Conservation (phyloP, 2,113 vertebrate species). For the Microcebus murinus region DNA sequence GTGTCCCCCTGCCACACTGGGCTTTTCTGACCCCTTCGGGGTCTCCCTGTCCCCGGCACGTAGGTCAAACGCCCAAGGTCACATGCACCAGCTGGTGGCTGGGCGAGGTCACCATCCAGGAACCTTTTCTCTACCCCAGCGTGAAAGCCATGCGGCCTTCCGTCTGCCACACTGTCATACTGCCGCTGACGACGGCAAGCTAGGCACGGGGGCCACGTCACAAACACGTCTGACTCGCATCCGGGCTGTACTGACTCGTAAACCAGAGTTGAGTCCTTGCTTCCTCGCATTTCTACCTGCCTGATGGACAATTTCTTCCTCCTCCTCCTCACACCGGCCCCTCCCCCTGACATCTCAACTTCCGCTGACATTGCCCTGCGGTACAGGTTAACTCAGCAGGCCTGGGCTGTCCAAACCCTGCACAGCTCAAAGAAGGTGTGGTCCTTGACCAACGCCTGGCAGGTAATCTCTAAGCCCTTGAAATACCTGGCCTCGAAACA, state of each 20-base stretch:
- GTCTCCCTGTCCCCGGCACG: neutral
- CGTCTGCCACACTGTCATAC: too few species aligned
- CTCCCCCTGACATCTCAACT: neutral
- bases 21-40: rapidly evolving
- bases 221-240: neutral
- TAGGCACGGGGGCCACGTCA: neutral
- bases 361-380: neutral
- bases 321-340: neutral
- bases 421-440: neutral
- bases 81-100: neutral
- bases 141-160: too few species aligned
- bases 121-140: neutral
- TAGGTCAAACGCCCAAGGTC: neutral
- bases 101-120: neutral
- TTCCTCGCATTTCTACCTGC: neutral
- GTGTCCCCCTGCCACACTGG: neutral
- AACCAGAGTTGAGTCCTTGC: neutral
- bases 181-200: too few species aligned
- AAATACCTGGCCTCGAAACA: neutral
- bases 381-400: neutral
- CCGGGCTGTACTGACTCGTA: neutral
- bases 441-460: neutral
- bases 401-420: neutral
- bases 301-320: neutral
- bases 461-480: neutral